Evolutionary conservation across 1,140 invertebrate genomes (phyloP).

Genomic region (Drosophila serrata): DNA sequence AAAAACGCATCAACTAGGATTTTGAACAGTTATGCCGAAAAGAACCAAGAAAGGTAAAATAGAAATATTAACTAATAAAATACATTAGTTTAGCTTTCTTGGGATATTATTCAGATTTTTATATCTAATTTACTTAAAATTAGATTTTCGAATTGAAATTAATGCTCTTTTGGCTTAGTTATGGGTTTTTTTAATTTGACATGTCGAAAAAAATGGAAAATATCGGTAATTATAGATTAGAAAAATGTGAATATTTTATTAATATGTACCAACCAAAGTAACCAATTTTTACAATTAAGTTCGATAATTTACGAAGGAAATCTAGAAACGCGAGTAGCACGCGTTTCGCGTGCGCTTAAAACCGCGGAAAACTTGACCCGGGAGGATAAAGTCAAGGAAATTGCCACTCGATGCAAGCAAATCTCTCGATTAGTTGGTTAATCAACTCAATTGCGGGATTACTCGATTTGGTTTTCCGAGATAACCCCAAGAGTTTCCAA

Average conservation of each 20-base stretch:
- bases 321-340: conserved; percentile 3
- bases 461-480: conserved; percentile 48
- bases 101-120: not conserved
- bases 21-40: not conserved
- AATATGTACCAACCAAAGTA: too few relatives aligned
- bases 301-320: not conserved
- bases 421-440: conserved; percentile 59
- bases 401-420: conserved; percentile 49
- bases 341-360: conserved; percentile 41
- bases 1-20: not conserved
- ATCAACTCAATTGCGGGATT: conserved; percentile 40
- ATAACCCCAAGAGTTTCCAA: conserved; percentile 37
- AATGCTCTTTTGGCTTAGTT: too few relatives aligned
- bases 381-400: conserved; percentile 49
- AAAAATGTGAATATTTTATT: too few relatives aligned
- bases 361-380: conserved; percentile 23
- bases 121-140: too few relatives aligned
- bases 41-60: not conserved
- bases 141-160: too few relatives aligned
- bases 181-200: too few relatives aligned
- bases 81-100: not conserved
- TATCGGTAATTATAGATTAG: too few relatives aligned
- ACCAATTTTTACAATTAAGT: conserved; percentile 1
- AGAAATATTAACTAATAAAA: not conserved
- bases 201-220: too few relatives aligned